Evolutionary conservation across 2,888 invertebrate genomes (phyloP), one percentile per base, ranked within the genome.

Genomic region (Subacronicta megacephala): DNA sequence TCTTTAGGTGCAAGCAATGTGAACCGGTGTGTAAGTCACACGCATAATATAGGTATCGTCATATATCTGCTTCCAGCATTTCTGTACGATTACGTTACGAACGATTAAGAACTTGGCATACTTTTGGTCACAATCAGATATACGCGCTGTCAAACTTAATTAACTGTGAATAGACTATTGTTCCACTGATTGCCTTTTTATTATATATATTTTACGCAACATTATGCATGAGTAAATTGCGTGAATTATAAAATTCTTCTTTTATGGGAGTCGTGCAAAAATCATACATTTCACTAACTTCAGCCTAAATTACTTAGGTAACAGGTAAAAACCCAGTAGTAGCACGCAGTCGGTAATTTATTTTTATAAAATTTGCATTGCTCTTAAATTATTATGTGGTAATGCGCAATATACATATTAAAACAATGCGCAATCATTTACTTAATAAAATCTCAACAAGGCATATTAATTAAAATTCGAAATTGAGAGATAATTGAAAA

Each of bases 131-230:
- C 51, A 64, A 66, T 62, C 58, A 65, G 65, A 65, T 69, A 62
- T 55, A 75, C 40, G 33, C 15, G 29, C 40, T 47, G 57, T 62
- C 59, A 67, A 47, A 16, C 29, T 51, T 74, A 77, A 72, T 75
- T 72, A 77, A 50, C 71, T 58, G 47, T 67, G 71, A 71, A 75
- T 67, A 60, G 57, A 45, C 74, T 43, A 77, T 77, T 77, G 74
- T 77, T 69, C 36, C 42, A 33, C 6, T 42, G 18, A 36, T 47
- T 53, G 41, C 29, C 18, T 66, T 70, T 61, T 75, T 70, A 36
- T 61, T 40, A 62, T 53, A 62, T 53, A 54, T 53, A 41, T 26
- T 65, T 65, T 73, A 60, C 63, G 73, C 70, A 62, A 75, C 57
- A 49, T 42, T 42, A 47, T 33, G 61, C 15, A 43, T 13, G 46